These are phyloP conservation scores for Paralinhomoeus sp. DNA, from an alignment of 2,888 invertebrate species.

Conservation along the genomic window DNA sequence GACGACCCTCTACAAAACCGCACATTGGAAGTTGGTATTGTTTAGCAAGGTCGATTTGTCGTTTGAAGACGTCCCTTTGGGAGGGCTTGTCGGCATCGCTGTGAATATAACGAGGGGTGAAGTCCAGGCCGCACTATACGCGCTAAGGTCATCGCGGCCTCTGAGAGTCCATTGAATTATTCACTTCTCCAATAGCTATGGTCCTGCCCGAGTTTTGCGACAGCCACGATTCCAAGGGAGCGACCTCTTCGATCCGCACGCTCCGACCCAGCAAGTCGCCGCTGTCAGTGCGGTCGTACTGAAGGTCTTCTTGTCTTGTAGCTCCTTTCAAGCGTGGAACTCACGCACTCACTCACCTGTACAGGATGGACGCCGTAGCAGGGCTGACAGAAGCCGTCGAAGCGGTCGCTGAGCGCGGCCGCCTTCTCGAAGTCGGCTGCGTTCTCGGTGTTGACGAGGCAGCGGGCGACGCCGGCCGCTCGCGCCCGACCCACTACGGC, in stretches of 20 bases:
- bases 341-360: slow-evolving; percentile 18
- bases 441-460: slow-evolving; percentile 18
- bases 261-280: too few species aligned
- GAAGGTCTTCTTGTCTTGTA: too few species aligned
- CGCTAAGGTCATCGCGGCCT: too few species aligned
- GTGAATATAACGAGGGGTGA: slow-evolving; percentile 25
- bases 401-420: too few species aligned
- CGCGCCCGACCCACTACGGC: slow-evolving; percentile 12
- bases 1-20: slow-evolving; percentile 1
- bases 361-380: slow-evolving; percentile 26
- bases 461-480: slow-evolving; percentile 11
- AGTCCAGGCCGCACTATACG: slow-evolving; percentile 31
- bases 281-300: too few species aligned
- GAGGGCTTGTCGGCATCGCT: slow-evolving; percentile 22
- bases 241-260: too few species aligned
- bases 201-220: too few species aligned
- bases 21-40: slow-evolving; percentile 16
- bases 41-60: slow-evolving; percentile 23
- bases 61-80: slow-evolving; percentile 25
- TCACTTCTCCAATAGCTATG: too few species aligned
- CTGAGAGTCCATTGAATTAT: too few species aligned
- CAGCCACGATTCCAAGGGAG: too few species aligned
- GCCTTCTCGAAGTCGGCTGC: slow-evolving; percentile 13
- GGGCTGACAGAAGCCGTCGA: slow-evolving; percentile 13
- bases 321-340: too few species aligned